A percentile compares a stretch with the other conserved stretches of the same genome.
Conservation (phyloP, 2,888 invertebrate genomes). For the Chymomyza caudatula region DNA sequence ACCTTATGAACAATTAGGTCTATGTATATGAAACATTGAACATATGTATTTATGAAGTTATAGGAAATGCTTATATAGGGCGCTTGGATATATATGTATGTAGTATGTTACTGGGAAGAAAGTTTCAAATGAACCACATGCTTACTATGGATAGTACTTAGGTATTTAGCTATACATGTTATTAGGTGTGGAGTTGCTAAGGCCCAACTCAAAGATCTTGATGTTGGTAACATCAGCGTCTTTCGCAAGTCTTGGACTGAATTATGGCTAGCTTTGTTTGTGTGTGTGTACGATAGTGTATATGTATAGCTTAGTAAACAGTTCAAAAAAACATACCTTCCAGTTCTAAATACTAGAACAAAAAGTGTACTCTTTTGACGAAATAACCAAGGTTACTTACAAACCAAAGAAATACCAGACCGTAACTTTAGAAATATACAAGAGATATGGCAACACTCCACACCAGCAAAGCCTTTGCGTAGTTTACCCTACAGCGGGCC, state of each 20-base stretch:
- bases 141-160: background rate
- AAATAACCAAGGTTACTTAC: slow-evolving; percentile 21
- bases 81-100: slow-evolving; percentile 13
- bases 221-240: slow-evolving; percentile 14
- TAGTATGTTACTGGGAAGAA: slow-evolving; percentile 22
- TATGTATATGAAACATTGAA: slow-evolving; percentile 50
- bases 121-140: slow-evolving; percentile 46
- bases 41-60: slow-evolving; percentile 1
- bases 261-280: slow-evolving; percentile 29
- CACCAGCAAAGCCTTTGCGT: too few relatives aligned
- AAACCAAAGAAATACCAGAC: background rate
- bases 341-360: slow-evolving; percentile 24
- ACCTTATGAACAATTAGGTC: slow-evolving; percentile 59
- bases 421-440: background rate
- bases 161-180: slow-evolving; percentile 32
- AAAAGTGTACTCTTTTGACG: slow-evolving; percentile 5
- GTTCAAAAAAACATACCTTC: slow-evolving; percentile 59
- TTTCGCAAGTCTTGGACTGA: background rate
- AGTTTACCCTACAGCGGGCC: too few relatives aligned
- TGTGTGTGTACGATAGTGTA: background rate
- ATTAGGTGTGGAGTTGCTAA: slow-evolving; percentile 1
- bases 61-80: slow-evolving; percentile 6
- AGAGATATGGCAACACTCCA: background rate
- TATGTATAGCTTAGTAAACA: slow-evolving; percentile 10
- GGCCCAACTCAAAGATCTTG: slow-evolving; percentile 1